Evolutionary conservation across 2,113 vertebrate genomes (phyloP), one percentile per base, ranked within the genome.

Genomic region (Hyla sarda): DNA sequence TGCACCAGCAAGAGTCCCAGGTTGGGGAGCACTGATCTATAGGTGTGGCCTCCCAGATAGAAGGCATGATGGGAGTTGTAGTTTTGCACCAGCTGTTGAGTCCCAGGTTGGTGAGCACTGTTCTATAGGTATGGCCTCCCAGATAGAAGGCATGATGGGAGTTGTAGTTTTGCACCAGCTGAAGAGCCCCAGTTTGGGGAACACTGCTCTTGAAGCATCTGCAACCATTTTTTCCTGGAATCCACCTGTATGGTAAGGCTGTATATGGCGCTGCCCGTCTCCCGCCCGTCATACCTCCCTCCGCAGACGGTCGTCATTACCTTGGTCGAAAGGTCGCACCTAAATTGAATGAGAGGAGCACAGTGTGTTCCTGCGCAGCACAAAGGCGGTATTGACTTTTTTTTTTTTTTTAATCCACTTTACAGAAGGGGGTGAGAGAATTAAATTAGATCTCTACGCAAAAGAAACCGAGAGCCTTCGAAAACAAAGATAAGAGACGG

Each of bases 381-480:
- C 94, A 95, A 95, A 95, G 95, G 93, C 95, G 90, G 95, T 95
- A 96, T 96, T 95, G 95, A 96, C 95, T 96, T 95, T 94, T 69
- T 67, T 62, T 67, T 62, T 62, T 62, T 62, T 65, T 67, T 67
- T 93, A 96, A 96, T 96, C 95, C 95, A 95, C 94, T 96, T 96
- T 96, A 95, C 94, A 92, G 94, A 95, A 69, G 94, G 95, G n/a
- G 95, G 94, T 95, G 94, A 95, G 95, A 96, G 96, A 96, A 96
- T 96, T 96, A 96, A 96, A 96, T 96, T 96, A 96, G 95, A 96
- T 96, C 95, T 95, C 95, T 95, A 94, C 94, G 93, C 92, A 92
- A 92, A 93, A 95, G 95, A 95, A 95, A 95, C 95, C 92, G 94
- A 95, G 95, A 96, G 93, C 94, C 94, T 95, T 95, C 96, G 94